Base-by-base conservation (phyloP, 1,140 invertebrate species). In the Pseudomyrmex cubaensis region DNA sequence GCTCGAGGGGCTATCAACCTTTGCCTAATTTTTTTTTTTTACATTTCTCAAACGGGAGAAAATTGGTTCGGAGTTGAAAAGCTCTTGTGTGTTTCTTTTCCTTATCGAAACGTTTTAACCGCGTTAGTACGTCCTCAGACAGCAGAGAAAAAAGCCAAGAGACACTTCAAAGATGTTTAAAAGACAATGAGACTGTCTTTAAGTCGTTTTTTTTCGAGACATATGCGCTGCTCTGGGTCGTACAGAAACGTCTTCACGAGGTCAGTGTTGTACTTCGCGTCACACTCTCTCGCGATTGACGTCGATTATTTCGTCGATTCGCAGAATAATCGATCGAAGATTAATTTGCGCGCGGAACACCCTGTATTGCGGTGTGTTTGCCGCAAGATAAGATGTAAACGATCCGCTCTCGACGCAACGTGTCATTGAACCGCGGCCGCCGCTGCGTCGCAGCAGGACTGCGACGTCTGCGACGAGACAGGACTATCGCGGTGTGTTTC, bases 351-450 rank as follows among this genome's bases (percentile, higher is more conserved):
- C 15, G 50, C 13, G 54, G 20, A 12, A 59, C 54, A 57, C 46
- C 35, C 69, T 5, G 35, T 35, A 1, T n/a, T 73, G 59, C 35
- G 8, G n/a, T 17, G 15, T 56, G 35, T 72, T 35, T 72, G 15
- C 20, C 20, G 66, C 66, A 52, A 52, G 17, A 44, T 44, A 44
- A 44, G 48, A 25, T 5, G 15, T 22, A 63, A 63, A 59, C n/a
- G 46, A 75, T n/a, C 10, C 15, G 59, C 15, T 62, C 22, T 59
- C 46, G 44, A 22, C 20, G 20, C 46, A 12, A 12, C 10, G 72
- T 74, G 72, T 61, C 72, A 63, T 54, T 63, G 46, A 76, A 76
- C 59, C 59, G 57, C 35, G 5, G 44, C 35, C n/a, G 22, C n/a
- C 17, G 59, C 20, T 62, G 3, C 13, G 13, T 62, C 13, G 25